phyloP scores from a whole-genome alignment of 1,140 invertebrate species.

The Cherax destructor region DNA sequence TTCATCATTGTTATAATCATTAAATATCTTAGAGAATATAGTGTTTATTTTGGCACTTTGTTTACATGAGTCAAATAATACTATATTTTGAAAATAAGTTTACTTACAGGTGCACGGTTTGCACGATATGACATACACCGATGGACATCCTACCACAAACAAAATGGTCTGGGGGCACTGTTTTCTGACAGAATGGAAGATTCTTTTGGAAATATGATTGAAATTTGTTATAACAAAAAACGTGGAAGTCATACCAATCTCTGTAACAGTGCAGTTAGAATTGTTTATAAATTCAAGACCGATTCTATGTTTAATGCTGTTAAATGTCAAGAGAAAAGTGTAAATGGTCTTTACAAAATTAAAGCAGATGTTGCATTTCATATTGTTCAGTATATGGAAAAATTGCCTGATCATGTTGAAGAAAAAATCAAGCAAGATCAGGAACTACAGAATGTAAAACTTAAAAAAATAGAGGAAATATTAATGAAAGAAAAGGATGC shows the following conservation, averaged over 20 bases:
- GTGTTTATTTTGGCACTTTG: too few relatives aligned
- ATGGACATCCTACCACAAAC: conserved; percentile 40
- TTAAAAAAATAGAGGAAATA: not conserved
- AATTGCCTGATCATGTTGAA: conserved; percentile 16
- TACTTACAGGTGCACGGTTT: conserved; percentile 33
- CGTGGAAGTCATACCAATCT: conserved; percentile 28
- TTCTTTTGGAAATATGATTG: conserved; percentile 18
- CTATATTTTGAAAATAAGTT: not conserved
- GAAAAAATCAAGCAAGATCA: not conserved
- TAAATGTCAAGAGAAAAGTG: not conserved
- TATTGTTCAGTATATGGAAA: conserved; percentile 40
- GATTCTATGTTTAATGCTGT: not conserved
- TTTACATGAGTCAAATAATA: not conserved
- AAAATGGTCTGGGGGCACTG: conserved; percentile 27
- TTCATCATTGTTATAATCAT: too few relatives aligned
- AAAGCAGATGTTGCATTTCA: not conserved
- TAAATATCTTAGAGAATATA: too few relatives aligned
- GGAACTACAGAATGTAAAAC: not conserved
- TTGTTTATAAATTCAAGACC: conserved; percentile 34
- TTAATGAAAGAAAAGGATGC: conserved; percentile 18
- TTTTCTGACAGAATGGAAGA: not conserved
- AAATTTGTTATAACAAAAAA: conserved; percentile 52
- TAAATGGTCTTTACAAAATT: too few relatives aligned
- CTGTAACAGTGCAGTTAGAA: conserved; percentile 19
- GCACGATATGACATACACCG: conserved; percentile 50